A percentile compares a stretch with the other conserved stretches of the same genome.
Evolutionary conservation across 30 jellyfish, hydroid and myxozoan species (phyloP).

Genomic region (Chrysaora quinquecirrha): DNA sequence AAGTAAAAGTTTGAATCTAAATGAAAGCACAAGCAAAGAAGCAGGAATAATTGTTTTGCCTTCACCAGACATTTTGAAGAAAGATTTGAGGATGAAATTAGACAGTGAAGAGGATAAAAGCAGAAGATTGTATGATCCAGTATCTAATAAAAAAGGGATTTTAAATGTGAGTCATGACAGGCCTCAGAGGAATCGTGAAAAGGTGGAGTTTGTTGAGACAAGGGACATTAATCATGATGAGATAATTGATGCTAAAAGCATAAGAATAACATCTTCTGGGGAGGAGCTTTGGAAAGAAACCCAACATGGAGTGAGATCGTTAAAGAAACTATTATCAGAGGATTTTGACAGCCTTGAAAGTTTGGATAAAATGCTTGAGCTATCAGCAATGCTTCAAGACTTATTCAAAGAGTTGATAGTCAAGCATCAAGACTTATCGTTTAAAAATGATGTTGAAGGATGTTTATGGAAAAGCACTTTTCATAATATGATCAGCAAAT

Average conservation of each 20-base stretch:
- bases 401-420: conserved; percentile 76
- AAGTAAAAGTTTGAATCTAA: not conserved
- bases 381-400: conserved; percentile 76
- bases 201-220: not conserved
- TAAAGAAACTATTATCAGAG: conserved; percentile 42
- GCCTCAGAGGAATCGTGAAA: not conserved
- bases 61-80: conserved; percentile 23
- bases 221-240: conserved; percentile 10
- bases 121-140: not conserved
- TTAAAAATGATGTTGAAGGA: conserved; percentile 77
- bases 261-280: not conserved
- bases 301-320: conserved; percentile 5
- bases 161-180: not conserved
- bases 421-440: conserved; percentile 73
- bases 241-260: not conserved
- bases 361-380: conserved; percentile 51
- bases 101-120: not conserved
- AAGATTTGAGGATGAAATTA: not conserved
- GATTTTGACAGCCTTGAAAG: conserved; percentile 51
- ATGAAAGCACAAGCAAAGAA: conserved; percentile 13
- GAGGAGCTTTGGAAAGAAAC: conserved; percentile 29
- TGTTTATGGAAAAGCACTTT: conserved; percentile 85
- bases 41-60: conserved; percentile 64
- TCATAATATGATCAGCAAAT: conserved; percentile 75
- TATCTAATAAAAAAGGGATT: not conserved